Conservation (phyloP, 2,888 invertebrate species). For the Drosophila parthenogenetica region DNA sequence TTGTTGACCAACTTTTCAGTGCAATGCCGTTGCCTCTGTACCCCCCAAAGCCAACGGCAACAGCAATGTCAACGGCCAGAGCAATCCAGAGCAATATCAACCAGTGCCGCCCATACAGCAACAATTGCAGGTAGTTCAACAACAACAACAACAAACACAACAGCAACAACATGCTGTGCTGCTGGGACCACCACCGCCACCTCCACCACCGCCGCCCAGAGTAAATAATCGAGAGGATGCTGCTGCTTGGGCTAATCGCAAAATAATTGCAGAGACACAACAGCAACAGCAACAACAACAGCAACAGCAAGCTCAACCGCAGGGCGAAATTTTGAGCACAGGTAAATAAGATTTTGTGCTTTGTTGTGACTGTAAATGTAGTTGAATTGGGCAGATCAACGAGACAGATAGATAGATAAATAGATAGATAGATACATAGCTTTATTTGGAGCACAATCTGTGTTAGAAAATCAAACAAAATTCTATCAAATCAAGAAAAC, state of each 20-base stretch:
- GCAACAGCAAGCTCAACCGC: slow-evolving; percentile 39
- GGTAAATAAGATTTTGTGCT: slow-evolving; percentile 53
- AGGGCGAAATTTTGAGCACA: slow-evolving; percentile 50
- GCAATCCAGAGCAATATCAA: slow-evolving; percentile 67
- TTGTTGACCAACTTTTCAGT: slow-evolving; percentile 62
- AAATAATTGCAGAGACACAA: slow-evolving; percentile 75
- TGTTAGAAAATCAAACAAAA: no score
- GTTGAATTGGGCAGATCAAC: background rate
- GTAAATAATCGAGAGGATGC: slow-evolving; percentile 84
- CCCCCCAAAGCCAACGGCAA: slow-evolving; percentile 46
- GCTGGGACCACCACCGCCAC: slow-evolving; percentile 68
- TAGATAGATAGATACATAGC: background rate
- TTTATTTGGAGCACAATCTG: no score
- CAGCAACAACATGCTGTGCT: slow-evolving; percentile 63
- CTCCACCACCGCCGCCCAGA: slow-evolving; percentile 68
- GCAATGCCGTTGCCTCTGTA: slow-evolving; percentile 70
- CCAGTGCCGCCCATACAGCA: slow-evolving; percentile 59
- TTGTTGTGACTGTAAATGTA: background rate
- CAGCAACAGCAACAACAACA: slow-evolving; percentile 52
- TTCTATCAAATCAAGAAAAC: no score
- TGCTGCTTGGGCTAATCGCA: slow-evolving; percentile 83
- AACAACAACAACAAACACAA: slow-evolving; percentile 48
- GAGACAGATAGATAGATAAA: background rate
- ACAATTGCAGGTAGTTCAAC: slow-evolving; percentile 60
- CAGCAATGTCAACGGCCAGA: slow-evolving; percentile 67